Evolutionary conservation across 2,113 vertebrate species (phyloP).

Genomic region (Telmatochromis sp.): DNA sequence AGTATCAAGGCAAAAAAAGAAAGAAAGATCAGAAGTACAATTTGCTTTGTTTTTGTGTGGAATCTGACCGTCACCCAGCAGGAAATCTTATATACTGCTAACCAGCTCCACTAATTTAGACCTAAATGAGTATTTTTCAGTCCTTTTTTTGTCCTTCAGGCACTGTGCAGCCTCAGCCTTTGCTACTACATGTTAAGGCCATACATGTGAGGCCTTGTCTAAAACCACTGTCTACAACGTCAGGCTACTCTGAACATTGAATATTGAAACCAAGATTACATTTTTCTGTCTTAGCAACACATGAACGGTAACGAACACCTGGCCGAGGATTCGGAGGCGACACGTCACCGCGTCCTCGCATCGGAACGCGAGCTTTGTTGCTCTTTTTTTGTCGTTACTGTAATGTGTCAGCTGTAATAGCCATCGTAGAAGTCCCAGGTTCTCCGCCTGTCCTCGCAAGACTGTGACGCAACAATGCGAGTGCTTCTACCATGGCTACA

Average conservation of each 20-base stretch:
- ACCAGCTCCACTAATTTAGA: background rate
- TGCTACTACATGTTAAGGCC: conserved; percentile 61
- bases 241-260: conserved; percentile 59
- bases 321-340: background rate
- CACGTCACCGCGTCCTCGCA: background rate
- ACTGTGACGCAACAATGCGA: background rate
- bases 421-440: conserved; percentile 18
- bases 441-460: background rate
- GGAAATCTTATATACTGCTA: background rate
- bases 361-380: conserved; percentile 1
- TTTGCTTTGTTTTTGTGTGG: background rate
- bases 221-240: conserved; percentile 60
- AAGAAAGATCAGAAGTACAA: background rate
- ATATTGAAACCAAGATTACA: conserved; percentile 58
- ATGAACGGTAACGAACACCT: background rate
- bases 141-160: background rate
- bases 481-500: conserved; percentile 29
- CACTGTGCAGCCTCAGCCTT: conserved; percentile 44
- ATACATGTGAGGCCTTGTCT: conserved; percentile 55
- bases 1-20: background rate
- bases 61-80: background rate
- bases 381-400: conserved; percentile 16
- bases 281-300: conserved; percentile 46
- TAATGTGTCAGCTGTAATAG: conserved; percentile 15
- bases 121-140: background rate